Evolutionary conservation across 2,113 vertebrate species (phyloP), one percentile per base, ranked within the genome.

Genomic region (Pluvialis apricaria): DNA sequence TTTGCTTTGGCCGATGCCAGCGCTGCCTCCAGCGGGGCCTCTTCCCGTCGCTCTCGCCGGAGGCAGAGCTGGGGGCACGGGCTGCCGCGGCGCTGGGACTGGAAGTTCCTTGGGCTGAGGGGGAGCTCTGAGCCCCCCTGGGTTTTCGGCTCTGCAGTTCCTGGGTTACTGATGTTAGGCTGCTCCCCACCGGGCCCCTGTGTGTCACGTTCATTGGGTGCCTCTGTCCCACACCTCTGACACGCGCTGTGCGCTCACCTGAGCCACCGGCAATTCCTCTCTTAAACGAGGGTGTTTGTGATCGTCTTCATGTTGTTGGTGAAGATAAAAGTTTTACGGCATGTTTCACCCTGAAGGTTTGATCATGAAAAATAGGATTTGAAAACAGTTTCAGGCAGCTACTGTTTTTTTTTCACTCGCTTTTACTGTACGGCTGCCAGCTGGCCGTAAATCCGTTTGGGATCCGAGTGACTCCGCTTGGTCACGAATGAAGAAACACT

Each of bases 191-290:
- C 14, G 6, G 25, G 28, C 10, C 44, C 25, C 32, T 6, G 31
- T 12, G 3, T 1, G 28, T 6, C 21, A 26, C 1, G 0, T 18
- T 10, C 14, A 0, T 5, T 2, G 13, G 26, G 26, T 44, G 81
- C 55, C 8, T 34, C 10, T 38, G 22, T 36, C 68, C 40, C 26
- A 9, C 9, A 1, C 12, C 19, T 32, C 24, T 57, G 24, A 21
- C 8, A 7, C 3, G 6, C 9, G 26, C 12, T 13, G 22, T 13
- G 22, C 49, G 1, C 22, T 51, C 5, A 0, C 22, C 65, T 18
- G 11, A 16, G 40, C 52, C 36, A 21, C 47, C 60, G 51, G 45
- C 52, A 5, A 1, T 5, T n/a, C 40, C 26, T 44, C 18, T 20
- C 24, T 24, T 16, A 3, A 34, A 1, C 0, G 2, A 25, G 32